These are phyloP conservation scores for Heliopora coerulea DNA, from an alignment of 92 coral and sea anemone species.

Conservation along the genomic window DNA sequence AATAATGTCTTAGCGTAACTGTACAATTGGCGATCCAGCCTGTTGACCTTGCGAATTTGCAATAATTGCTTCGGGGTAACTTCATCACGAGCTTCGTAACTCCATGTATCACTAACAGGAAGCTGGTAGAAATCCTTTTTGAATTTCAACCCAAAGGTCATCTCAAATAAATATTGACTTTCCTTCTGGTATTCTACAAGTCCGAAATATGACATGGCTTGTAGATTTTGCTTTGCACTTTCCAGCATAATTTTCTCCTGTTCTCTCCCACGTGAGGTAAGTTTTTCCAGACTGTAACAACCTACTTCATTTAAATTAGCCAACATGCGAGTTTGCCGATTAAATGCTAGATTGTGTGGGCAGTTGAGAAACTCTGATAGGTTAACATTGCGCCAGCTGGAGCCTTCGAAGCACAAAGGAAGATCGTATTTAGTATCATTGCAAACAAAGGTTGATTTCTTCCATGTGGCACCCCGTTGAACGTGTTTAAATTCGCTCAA, in stretches of 20 bases:
- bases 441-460: conserved; percentile 64
- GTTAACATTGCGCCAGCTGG: conserved; percentile 74
- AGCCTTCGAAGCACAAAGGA: conserved; percentile 77
- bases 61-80: conserved; percentile 30
- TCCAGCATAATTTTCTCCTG: conserved; percentile 63
- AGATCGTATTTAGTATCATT: conserved; percentile 67
- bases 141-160: conserved; percentile 82
- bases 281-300: conserved; percentile 63
- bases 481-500: conserved; percentile 87
- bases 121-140: conserved; percentile 59
- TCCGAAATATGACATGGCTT: conserved; percentile 87
- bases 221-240: conserved; percentile 78
- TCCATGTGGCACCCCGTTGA: conserved; percentile 94
- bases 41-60: conserved; percentile 57
- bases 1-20: conserved; percentile 76
- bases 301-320: conserved; percentile 75
- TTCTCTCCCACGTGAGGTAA: conserved; percentile 51
- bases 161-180: conserved; percentile 89
- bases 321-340: conserved; percentile 87
- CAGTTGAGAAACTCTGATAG: conserved; percentile 65
- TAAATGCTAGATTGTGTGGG: conserved; percentile 74
- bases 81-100: conserved; percentile 51
- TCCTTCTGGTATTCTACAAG: conserved; percentile 82
- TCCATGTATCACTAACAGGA: conserved; percentile 64
- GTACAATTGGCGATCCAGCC: conserved; percentile 70